phyloP scores from a whole-genome alignment of 2,113 vertebrate genomes.

The Hydropotes inermis region DNA sequence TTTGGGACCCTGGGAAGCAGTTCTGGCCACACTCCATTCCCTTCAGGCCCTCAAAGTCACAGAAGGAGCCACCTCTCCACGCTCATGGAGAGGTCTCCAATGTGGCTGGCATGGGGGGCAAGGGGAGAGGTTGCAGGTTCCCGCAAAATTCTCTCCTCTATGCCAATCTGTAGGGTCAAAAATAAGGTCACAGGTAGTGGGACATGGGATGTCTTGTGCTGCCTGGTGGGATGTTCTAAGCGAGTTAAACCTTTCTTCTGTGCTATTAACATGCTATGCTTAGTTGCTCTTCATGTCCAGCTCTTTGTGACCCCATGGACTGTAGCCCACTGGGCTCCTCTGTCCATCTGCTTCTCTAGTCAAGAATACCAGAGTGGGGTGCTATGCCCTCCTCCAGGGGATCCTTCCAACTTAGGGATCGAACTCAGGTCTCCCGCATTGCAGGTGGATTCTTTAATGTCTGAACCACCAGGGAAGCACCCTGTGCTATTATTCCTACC shows the following conservation, averaged over 20 bases:
- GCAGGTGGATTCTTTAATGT: background rate
- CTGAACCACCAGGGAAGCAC: background rate
- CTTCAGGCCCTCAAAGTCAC: background rate
- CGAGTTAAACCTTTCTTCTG: rapidly evolving
- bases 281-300: background rate
- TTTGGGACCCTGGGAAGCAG: background rate
- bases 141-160: background rate
- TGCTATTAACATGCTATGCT: background rate
- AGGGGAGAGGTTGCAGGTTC: background rate
- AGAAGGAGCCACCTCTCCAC: no score
- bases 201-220: background rate
- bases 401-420: background rate
- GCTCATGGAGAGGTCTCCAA: background rate
- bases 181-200: background rate
- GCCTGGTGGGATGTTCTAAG: background rate
- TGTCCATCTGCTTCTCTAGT: background rate
- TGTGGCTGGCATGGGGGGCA: background rate
- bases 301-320: background rate
- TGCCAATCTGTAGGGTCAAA: background rate
- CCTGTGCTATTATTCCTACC: background rate
- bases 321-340: background rate
- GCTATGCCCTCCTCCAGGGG: background rate
- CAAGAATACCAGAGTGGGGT: background rate
- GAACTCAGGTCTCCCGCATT: background rate
- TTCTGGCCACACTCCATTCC: background rate